A percentile compares a stretch with the other conserved stretches of the same genome.
Evolutionary conservation across 2,797 vertebrate species (phyloP).

Genomic region (Diglossa cyanea): DNA sequence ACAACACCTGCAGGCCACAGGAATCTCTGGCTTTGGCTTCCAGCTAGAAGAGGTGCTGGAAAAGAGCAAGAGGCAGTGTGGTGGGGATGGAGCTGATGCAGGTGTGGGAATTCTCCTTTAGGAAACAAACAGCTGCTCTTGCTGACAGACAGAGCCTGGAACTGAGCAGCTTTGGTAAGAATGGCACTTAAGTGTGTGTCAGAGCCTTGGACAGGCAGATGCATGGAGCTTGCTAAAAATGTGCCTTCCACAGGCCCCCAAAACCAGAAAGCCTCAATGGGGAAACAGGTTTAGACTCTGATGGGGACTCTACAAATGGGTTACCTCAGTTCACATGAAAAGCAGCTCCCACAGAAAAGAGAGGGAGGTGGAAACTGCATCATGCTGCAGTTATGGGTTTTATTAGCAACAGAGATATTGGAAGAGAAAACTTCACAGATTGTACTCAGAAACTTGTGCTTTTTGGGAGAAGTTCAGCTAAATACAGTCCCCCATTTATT

Average conservation of each 20-base stretch:
- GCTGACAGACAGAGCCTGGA: constrained; percentile 40
- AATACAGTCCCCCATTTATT: not conserved
- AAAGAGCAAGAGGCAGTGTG: not conserved
- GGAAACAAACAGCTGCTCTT: constrained; percentile 52
- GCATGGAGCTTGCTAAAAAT: not conserved
- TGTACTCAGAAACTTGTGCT: not conserved
- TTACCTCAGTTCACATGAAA: not conserved
- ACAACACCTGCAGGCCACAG: not conserved
- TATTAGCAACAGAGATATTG: not conserved
- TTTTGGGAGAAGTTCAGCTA: not conserved
- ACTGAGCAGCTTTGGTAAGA: constrained; percentile 21
- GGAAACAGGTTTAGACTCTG: not conserved
- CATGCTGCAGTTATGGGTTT: not conserved
- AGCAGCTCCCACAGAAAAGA: not conserved
- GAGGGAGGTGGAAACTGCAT: not conserved
- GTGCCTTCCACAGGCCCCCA: not conserved
- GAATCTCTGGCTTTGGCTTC: not conserved
- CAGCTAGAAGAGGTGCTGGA: not conserved
- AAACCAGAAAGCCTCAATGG: not conserved
- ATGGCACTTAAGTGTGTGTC: not conserved
- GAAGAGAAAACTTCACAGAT: not conserved
- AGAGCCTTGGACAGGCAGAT: not conserved
- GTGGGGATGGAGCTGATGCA: not conserved
- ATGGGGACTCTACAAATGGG: not conserved
- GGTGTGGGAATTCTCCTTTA: constrained; percentile 51